Percentiles rank a stretch among this genome's conserved stretches.
phyloP scores from a whole-genome alignment of 2,888 invertebrate species.

The Polydrusus tereticollis region DNA sequence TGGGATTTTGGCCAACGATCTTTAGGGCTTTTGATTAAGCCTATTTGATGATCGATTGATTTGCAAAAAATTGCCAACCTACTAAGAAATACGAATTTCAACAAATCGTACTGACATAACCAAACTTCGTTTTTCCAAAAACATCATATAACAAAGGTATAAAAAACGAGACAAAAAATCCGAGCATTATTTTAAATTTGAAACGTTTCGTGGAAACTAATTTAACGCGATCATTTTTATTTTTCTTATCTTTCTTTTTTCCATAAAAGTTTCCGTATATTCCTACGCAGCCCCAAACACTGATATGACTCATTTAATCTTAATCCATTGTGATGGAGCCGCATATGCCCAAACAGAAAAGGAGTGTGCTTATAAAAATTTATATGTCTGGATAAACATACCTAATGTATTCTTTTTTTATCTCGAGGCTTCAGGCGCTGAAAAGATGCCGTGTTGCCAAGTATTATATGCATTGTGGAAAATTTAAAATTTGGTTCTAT shows the following conservation, averaged over 20 bases:
- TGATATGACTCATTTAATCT: slow-evolving; percentile 44
- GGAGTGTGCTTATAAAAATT: slow-evolving; percentile 51
- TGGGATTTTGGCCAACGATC: not conserved
- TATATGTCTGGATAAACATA: slow-evolving; percentile 47
- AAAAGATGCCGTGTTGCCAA: slow-evolving; percentile 27
- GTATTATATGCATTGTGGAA: not conserved
- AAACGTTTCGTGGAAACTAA: not conserved
- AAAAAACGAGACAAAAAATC: not conserved
- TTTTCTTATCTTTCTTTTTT: slow-evolving; percentile 15
- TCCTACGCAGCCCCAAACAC: slow-evolving; percentile 12
- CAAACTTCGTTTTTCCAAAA: no score
- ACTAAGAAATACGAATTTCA: no score
- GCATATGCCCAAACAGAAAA: slow-evolving; percentile 46
- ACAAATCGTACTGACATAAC: no score
- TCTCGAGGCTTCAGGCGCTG: slow-evolving; percentile 41
- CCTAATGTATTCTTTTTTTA: slow-evolving; percentile 49
- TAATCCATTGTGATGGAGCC: slow-evolving; percentile 39
- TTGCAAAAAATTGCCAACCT: not conserved
- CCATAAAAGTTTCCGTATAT: slow-evolving; percentile 1
- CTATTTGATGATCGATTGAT: slow-evolving; percentile 20
- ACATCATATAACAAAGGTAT: not conserved
- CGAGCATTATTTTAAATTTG: not conserved
- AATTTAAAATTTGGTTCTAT: not conserved
- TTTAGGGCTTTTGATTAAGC: slow-evolving; percentile 20
- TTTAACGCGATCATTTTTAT: slow-evolving; percentile 6